Conservation (phyloP, 2,113 vertebrate genomes). For the Sylvilagus bachmani region DNA sequence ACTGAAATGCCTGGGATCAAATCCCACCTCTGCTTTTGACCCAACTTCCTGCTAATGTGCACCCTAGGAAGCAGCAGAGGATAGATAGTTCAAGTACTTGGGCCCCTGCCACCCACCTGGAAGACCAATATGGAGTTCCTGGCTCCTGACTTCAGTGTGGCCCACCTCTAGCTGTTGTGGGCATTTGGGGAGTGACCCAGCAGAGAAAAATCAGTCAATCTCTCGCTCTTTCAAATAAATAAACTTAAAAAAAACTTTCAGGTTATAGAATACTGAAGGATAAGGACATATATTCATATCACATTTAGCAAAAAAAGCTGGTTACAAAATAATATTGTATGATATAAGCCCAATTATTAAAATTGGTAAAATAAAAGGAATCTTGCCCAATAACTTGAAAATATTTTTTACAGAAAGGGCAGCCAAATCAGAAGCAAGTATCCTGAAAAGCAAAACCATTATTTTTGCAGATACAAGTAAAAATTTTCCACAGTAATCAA, state of each 20-base stretch:
- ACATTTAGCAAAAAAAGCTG: not conserved
- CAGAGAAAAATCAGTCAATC: too few relatives aligned
- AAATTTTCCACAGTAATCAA: constrained; percentile 32
- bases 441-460: constrained; percentile 25
- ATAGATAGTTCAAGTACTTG: too few relatives aligned
- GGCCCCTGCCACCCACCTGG: too few relatives aligned
- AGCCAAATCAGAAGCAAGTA: constrained; percentile 41
- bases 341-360: not conserved
- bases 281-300: not conserved
- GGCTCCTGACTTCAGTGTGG: too few relatives aligned
- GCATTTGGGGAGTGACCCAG: too few relatives aligned
- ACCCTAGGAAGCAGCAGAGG: too few relatives aligned
- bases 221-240: too few relatives aligned
- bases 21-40: too few relatives aligned
- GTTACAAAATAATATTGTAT: constrained; percentile 37
- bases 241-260: not conserved
- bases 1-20: too few relatives aligned
- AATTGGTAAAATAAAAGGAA: constrained; percentile 4
- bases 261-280: not conserved
- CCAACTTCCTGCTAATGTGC: too few relatives aligned
- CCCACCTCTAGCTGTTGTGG: too few relatives aligned
- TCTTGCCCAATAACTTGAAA: constrained; percentile 27
- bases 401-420: constrained; percentile 49
- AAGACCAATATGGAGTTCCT: too few relatives aligned
- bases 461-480: constrained; percentile 39